Evolutionary conservation across 2,113 vertebrate genomes (phyloP).

Genomic region (Atherinomorus stipes): DNA sequence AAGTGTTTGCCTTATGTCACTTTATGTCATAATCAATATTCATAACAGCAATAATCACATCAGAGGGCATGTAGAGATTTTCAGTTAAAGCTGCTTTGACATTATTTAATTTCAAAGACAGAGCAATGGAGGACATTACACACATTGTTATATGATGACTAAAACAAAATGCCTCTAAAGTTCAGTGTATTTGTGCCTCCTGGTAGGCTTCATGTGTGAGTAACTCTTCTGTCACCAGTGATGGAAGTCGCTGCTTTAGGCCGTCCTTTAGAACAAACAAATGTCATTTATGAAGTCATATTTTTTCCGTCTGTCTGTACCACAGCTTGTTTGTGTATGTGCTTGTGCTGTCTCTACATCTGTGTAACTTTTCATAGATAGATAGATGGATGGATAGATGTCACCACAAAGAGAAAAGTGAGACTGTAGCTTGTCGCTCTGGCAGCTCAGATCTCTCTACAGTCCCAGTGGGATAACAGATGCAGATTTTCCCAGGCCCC

Average conservation of each 20-base stretch:
- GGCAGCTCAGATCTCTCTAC: slow-evolving; percentile 50
- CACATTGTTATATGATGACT: slow-evolving; percentile 64
- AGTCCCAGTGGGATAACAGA: slow-evolving; percentile 84
- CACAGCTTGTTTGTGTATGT: slow-evolving; percentile 37
- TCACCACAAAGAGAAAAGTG: not conserved
- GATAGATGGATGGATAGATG: slow-evolving; percentile 48
- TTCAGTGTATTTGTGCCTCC: slow-evolving; percentile 67
- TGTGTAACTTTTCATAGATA: slow-evolving; percentile 17
- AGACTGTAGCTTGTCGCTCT: slow-evolving; percentile 64
- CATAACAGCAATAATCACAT: slow-evolving; percentile 49
- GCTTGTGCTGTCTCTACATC: slow-evolving; percentile 8
- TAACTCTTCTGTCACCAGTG: slow-evolving; percentile 63
- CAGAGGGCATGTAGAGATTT: not conserved
- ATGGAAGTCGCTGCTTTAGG: slow-evolving; percentile 67
- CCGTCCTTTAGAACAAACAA: slow-evolving; percentile 67
- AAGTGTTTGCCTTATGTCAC: slow-evolving; percentile 36
- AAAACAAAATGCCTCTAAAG: slow-evolving; percentile 61
- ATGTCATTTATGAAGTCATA: slow-evolving; percentile 66
- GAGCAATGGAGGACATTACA: slow-evolving; percentile 46
- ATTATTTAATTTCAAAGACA: slow-evolving; percentile 44
- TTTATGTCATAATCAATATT: slow-evolving; percentile 62
- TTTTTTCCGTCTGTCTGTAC: slow-evolving; percentile 40
- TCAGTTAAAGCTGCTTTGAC: slow-evolving; percentile 41
- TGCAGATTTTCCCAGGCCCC: slow-evolving; percentile 87
- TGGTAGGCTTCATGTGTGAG: slow-evolving; percentile 69